Conservation (phyloP, 2,113 vertebrate species). For the Phylloscopus whistleri region DNA sequence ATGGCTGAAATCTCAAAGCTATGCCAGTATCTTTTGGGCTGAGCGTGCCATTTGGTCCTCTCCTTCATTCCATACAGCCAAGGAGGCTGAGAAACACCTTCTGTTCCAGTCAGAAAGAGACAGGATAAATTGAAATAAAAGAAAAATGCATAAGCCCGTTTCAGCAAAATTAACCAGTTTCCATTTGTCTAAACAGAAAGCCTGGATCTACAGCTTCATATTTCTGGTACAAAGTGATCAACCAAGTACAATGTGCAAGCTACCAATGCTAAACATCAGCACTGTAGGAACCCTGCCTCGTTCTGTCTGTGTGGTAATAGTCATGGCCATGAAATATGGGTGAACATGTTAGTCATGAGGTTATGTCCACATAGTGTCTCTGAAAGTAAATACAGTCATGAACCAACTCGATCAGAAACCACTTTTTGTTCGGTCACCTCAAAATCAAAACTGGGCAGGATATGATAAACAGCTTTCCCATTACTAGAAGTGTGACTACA, state of each 20-base stretch:
- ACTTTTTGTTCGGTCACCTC: not conserved
- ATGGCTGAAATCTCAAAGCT: not conserved
- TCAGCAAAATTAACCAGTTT: not conserved
- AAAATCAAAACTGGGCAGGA: not conserved
- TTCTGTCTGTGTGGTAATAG: not conserved
- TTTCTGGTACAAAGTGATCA: not conserved
- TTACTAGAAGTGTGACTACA: not conserved
- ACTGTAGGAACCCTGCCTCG: fast-evolving
- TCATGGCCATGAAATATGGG: not conserved
- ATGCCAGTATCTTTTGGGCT: not conserved
- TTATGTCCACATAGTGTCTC: not conserved
- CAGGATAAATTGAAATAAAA: not conserved
- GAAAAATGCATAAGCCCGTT: not conserved
- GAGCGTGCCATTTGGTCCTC: not conserved
- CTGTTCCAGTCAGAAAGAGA: not conserved
- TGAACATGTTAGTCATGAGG: not conserved
- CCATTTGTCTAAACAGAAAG: not conserved
- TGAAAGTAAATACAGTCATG: not conserved
- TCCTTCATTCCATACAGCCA: not conserved
- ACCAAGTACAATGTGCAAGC: not conserved
- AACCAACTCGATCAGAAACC: not conserved
- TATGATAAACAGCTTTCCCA: not conserved
- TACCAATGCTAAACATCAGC: not conserved
- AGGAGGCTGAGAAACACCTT: not conserved
- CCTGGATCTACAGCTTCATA: not conserved